Percentiles rank a stretch among this genome's conserved stretches.
phyloP scores from a whole-genome alignment of 2,888 invertebrate genomes.

The Elmis aenea region DNA sequence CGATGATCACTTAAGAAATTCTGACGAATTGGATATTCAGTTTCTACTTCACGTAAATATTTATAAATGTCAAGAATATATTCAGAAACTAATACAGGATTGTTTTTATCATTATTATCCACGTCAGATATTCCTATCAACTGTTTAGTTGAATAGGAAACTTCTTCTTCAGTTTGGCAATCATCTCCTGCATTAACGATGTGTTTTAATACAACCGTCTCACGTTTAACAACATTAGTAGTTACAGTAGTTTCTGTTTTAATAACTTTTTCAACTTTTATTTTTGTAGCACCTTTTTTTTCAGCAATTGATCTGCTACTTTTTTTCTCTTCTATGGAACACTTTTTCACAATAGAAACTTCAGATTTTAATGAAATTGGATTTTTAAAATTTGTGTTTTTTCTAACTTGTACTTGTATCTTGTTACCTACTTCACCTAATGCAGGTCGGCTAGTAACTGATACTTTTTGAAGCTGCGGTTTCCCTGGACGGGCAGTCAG shows the following conservation, averaged over 20 bases:
- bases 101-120: constrained; percentile 55
- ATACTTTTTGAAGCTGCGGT: constrained; percentile 14
- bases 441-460: constrained; percentile 26
- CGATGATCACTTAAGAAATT: constrained; percentile 60
- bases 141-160: constrained; percentile 19
- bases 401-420: constrained; percentile 7
- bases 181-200: neutral
- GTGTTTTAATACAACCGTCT: constrained; percentile 2
- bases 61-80: constrained; percentile 87
- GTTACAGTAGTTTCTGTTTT: neutral
- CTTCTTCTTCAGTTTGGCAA: constrained; percentile 3
- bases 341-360: neutral
- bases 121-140: constrained; percentile 8
- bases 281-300: constrained; percentile 12
- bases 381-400: constrained; percentile 1
- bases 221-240: constrained; percentile 6
- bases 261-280: constrained; percentile 13
- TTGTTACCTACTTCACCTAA: constrained; percentile 34
- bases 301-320: constrained; percentile 4
- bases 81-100: constrained; percentile 73
- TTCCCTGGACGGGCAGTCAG: constrained; percentile 18
- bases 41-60: constrained; percentile 74
- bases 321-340: constrained; percentile 4
- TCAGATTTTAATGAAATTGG: neutral
- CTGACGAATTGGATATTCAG: constrained; percentile 57